Evolutionary conservation across 2,113 vertebrate genomes (phyloP).

Genomic region (Phalacrocorax pelagicus): DNA sequence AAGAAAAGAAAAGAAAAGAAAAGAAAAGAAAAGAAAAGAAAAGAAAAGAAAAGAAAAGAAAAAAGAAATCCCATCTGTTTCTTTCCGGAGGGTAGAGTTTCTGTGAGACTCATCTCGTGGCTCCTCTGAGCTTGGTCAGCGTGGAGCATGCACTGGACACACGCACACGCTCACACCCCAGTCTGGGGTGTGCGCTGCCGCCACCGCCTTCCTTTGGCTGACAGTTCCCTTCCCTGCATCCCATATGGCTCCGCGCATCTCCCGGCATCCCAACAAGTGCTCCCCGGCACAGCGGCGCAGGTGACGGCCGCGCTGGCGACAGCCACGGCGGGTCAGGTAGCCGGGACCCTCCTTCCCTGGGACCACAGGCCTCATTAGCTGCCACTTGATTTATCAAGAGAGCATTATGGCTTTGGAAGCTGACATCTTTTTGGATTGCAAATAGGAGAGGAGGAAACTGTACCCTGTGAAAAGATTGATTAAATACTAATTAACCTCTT

Average conservation of each 20-base stretch:
- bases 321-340: constrained; percentile 68
- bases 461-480: constrained; percentile 70
- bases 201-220: not conserved
- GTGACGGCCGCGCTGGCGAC: constrained; percentile 67
- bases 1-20: not conserved
- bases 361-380: constrained; percentile 60
- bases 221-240: constrained; percentile 24
- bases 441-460: constrained; percentile 65
- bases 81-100: constrained; percentile 29
- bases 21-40: rapidly evolving
- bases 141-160: not conserved
- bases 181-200: not conserved
- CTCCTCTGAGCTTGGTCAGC: not conserved
- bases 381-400: constrained; percentile 75
- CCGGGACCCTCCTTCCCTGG: constrained; percentile 29
- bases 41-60: rapidly evolving
- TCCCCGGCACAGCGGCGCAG: constrained; percentile 27
- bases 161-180: not conserved
- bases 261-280: constrained; percentile 34
- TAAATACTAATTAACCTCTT: constrained; percentile 70
- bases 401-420: constrained; percentile 48
- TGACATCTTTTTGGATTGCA: constrained; percentile 66
- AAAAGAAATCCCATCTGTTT: constrained; percentile 1
- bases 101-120: not conserved
- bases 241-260: constrained; percentile 35